phyloP scores from a whole-genome alignment of 2,888 invertebrate genomes.

The Tenthredo amoena region DNA sequence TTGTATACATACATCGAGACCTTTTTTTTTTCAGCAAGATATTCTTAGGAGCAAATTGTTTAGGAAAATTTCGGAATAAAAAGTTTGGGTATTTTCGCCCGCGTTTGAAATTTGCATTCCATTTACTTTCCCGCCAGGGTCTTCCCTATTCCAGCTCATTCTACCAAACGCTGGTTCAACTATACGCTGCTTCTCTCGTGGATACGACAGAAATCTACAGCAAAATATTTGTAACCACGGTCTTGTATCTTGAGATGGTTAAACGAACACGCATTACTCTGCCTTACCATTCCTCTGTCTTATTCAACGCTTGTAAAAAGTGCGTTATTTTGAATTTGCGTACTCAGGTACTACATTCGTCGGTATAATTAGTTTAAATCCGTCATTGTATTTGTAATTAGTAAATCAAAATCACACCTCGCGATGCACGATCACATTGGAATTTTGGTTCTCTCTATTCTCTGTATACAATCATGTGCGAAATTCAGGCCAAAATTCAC shows the following conservation, averaged over 20 bases:
- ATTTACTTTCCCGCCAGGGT: not conserved
- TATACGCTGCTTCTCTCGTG: not conserved
- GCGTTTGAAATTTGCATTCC: not conserved
- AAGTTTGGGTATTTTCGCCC: not conserved
- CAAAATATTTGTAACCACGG: not conserved
- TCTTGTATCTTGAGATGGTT: not conserved
- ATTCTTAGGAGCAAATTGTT: no score
- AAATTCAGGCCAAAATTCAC: not conserved
- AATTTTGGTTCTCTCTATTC: no score
- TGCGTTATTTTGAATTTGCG: not conserved
- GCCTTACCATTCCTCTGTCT: not conserved
- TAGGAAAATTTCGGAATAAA: not conserved
- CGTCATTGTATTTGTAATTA: not conserved
- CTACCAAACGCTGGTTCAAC: not conserved
- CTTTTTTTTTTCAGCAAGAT: no score
- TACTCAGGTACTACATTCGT: not conserved
- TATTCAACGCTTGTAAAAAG: not conserved
- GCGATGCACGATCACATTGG: no score
- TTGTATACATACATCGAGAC: no score
- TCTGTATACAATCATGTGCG: no score
- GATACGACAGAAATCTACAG: not conserved
- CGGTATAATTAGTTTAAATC: not conserved
- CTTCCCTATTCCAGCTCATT: not conserved
- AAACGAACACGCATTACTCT: not conserved
- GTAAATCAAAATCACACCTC: not conserved